These are phyloP conservation scores for Zhuqinia jingwanae DNA, from an alignment of 2,888 invertebrate species.

Conservation along the genomic window DNA sequence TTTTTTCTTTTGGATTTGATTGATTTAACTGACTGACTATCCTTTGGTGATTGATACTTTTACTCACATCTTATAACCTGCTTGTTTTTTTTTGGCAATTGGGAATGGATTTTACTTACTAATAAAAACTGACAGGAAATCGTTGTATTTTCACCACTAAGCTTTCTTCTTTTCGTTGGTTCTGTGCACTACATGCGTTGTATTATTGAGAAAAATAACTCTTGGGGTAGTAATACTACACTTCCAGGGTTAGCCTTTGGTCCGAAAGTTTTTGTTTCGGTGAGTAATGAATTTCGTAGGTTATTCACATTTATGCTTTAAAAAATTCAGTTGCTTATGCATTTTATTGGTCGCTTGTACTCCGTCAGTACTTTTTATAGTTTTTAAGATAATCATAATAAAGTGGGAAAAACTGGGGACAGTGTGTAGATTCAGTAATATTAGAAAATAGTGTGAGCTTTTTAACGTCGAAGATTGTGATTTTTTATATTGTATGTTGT, in stretches of 20 bases:
- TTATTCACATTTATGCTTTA: no score
- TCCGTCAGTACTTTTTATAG: no score
- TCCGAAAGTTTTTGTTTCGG: constrained; percentile 79
- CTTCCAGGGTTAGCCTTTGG: constrained; percentile 79
- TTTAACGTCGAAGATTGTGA: no score
- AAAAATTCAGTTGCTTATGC: no score
- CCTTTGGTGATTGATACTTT: neutral
- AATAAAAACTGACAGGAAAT: constrained; percentile 21
- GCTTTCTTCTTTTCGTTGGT: constrained; percentile 79
- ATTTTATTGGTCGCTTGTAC: no score
- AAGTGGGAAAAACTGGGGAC: no score
- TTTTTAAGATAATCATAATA: no score
- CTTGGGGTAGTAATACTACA: constrained; percentile 68
- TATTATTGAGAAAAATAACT: constrained; percentile 76
- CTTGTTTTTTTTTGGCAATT: constrained; percentile 23
- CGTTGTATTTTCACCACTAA: constrained; percentile 73
- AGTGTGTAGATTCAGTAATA: no score
- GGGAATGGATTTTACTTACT: constrained; percentile 49
- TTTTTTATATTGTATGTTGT: no score
- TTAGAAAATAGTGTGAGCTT: no score
- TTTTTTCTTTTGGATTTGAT: constrained; percentile 65
- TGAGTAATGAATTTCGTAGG: constrained; percentile 78
- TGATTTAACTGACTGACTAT: neutral
- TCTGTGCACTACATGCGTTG: constrained; percentile 78
- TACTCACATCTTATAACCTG: constrained; percentile 41